Evolutionary conservation across 2,888 invertebrate genomes (phyloP).

Genomic region (Ornithoptera alexandrae): DNA sequence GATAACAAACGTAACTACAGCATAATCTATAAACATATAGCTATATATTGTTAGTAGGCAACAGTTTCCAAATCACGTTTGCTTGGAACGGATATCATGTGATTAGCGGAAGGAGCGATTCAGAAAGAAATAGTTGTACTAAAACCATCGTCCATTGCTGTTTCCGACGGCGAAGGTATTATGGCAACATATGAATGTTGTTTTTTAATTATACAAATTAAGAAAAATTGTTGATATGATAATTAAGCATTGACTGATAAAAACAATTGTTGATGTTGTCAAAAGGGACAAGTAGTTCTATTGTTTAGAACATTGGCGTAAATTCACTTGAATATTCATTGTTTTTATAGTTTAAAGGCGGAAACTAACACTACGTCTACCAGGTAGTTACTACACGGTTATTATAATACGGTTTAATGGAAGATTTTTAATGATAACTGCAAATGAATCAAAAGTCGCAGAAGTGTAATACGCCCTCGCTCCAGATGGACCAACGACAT

Average conservation of each 20-base stretch:
- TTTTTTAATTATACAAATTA: neutral
- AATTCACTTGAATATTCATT: neutral
- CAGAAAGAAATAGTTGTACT: neutral
- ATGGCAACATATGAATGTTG: neutral
- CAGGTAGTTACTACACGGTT: neutral
- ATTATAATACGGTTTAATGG: too few relatives aligned
- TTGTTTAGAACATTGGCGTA: neutral
- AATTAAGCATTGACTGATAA: constrained; percentile 21
- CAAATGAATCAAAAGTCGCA: too few relatives aligned
- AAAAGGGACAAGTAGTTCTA: neutral
- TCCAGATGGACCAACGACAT: too few relatives aligned
- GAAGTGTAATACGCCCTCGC: too few relatives aligned
- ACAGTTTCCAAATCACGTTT: neutral
- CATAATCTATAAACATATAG: neutral
- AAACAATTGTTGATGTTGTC: neutral
- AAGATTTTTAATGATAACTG: too few relatives aligned
- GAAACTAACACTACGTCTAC: neutral
- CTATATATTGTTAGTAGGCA: neutral
- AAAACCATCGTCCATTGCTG: neutral
- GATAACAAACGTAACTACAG: neutral
- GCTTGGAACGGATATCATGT: neutral
- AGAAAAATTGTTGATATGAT: constrained; percentile 10
- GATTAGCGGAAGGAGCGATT: neutral
- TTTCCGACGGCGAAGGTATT: neutral
- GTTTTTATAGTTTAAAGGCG: neutral